Conservation (phyloP, 2,888 invertebrate species). For the Cephus nigrinus region DNA sequence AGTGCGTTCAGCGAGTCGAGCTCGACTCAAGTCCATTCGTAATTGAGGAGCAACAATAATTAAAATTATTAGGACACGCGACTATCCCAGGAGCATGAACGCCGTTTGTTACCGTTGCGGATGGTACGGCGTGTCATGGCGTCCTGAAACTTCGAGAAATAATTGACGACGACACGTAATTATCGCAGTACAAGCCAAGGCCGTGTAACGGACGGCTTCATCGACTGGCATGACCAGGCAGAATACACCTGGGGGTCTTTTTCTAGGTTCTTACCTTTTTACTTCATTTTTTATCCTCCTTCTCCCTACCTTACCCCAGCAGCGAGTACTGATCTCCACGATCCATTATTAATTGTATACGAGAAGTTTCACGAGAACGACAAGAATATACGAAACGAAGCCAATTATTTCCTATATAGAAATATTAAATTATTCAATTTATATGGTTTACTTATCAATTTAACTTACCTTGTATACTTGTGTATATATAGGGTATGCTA, state of each 20-base stretch:
- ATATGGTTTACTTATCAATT: background rate
- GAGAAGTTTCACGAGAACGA: background rate
- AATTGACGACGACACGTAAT: slow-evolving; percentile 33
- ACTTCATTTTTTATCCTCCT: background rate
- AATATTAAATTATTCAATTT: background rate
- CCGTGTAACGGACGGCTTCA: slow-evolving; percentile 39
- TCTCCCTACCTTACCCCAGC: background rate
- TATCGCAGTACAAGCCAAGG: slow-evolving; percentile 15
- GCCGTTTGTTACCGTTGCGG: background rate
- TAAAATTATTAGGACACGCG: background rate
- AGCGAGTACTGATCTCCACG: background rate
- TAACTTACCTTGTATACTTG: background rate
- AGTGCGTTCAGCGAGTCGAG: background rate
- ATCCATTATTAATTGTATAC: background rate
- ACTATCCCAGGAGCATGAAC: background rate
- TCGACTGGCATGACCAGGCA: slow-evolving; percentile 37
- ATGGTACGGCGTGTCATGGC: background rate
- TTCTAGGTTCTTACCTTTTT: slow-evolving; percentile 1
- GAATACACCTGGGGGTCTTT: slow-evolving; percentile 19
- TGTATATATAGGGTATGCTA: background rate
- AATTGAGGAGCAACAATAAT: background rate
- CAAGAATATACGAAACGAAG: background rate
- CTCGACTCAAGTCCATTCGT: background rate
- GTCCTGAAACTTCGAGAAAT: slow-evolving; percentile 22
- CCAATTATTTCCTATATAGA: background rate